phyloP scores from a whole-genome alignment of 1,140 invertebrate species.

The Pachypsylla venusta region DNA sequence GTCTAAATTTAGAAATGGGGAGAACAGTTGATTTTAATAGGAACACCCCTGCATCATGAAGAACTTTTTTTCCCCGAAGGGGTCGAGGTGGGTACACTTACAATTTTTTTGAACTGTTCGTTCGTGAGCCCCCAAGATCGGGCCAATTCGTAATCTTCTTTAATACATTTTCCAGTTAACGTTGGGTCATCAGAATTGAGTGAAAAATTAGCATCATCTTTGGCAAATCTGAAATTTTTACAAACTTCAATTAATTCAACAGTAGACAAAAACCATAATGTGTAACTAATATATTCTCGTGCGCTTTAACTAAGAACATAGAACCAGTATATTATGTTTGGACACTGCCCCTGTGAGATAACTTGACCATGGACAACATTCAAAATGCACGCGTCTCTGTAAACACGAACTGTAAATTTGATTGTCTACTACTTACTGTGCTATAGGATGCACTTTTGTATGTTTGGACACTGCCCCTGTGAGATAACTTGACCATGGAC shows the following conservation, averaged over 20 bases:
- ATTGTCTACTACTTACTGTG: slow-evolving; percentile 21
- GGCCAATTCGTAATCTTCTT: slow-evolving; percentile 36
- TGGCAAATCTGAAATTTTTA: slow-evolving; percentile 36
- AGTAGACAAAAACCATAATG: too few relatives aligned
- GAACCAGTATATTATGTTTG: too few relatives aligned
- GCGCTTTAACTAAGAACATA: too few relatives aligned
- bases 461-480: slow-evolving; percentile 35
- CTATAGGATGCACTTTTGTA: slow-evolving; percentile 29
- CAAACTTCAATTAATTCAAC: too few relatives aligned
- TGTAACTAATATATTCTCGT: too few relatives aligned
- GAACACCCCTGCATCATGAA: too few relatives aligned
- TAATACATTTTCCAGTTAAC: slow-evolving; percentile 34
- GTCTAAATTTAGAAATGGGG: too few relatives aligned
- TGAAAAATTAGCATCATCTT: slow-evolving; percentile 42
- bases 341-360: slow-evolving; percentile 38
- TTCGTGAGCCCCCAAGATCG: slow-evolving; percentile 35
- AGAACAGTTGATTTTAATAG: too few relatives aligned
- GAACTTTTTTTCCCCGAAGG: too few relatives aligned
- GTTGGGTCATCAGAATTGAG: slow-evolving; percentile 44
- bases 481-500: slow-evolving; percentile 40
- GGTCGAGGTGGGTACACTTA: too few relatives aligned
- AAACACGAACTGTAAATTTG: slow-evolving; percentile 32
- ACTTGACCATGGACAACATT: slow-evolving; percentile 42
- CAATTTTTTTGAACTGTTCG: slow-evolving; percentile 34
- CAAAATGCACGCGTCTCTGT: slow-evolving; percentile 35